These are phyloP conservation scores for Dendrocincla tyrannina DNA, from an alignment of 2,797 vertebrate genomes.

Conservation along the genomic window DNA sequence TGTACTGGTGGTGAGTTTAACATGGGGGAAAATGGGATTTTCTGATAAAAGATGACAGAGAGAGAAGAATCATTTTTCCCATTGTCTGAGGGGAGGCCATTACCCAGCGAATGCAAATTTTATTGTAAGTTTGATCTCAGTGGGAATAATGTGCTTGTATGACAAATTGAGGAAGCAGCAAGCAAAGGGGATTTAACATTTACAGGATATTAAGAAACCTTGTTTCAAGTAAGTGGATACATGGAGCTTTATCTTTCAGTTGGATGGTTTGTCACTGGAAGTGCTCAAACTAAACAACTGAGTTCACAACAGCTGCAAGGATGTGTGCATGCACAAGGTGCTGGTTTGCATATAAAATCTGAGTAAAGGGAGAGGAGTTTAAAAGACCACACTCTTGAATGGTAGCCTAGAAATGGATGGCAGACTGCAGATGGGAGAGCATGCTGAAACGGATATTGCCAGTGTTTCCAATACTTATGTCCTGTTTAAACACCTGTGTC, in stretches of 20 bases:
- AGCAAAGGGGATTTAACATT: neutral
- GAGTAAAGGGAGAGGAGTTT: neutral
- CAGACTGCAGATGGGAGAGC: neutral
- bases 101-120: neutral
- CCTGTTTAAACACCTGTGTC: neutral
- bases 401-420: neutral
- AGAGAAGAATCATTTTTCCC: neutral
- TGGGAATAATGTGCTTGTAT: neutral
- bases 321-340: neutral
- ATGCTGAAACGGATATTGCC: neutral
- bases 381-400: neutral
- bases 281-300: neutral
- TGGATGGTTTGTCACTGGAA: neutral
- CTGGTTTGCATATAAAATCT: neutral
- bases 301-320: neutral
- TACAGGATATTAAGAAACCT: neutral
- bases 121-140: neutral
- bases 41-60: neutral
- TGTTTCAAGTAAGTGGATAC: neutral
- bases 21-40: neutral
- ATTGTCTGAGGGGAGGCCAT: neutral
- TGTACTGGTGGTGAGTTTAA: neutral
- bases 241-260: neutral
- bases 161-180: neutral
- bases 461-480: neutral